Evolutionary conservation across 2,797 vertebrate genomes (phyloP), one percentile per base, ranked within the genome.

Genomic region (Darevskia mixta): DNA sequence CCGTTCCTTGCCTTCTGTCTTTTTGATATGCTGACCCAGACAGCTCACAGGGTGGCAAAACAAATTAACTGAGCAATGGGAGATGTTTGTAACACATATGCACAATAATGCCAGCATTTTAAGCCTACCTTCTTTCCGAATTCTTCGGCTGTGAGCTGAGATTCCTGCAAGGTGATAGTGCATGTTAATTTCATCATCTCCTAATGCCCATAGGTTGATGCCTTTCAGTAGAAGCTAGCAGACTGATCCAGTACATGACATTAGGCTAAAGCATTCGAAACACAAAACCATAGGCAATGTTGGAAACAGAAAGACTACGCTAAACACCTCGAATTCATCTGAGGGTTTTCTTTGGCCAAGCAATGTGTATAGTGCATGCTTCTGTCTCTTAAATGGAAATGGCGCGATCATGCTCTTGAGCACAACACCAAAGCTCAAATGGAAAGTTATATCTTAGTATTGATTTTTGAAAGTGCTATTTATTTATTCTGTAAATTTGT

Each of bases 51-150:
- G 27, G 13, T 82, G 61, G 67, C 66, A 71, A 86, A 91, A 27
- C 13, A 69, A 86, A 75, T 13, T 55, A 78, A 86, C 88, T 41
- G n/a, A 80, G 11, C 38, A 20, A 17, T 81, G 58, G 45, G n/a
- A 79, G 41, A 13, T 25, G 58, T 23, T 25, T 43, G 3, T 82
- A 29, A 43, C 43, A 29, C 11, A 23, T 6, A 77, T 20, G 82
- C 85, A 78, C 8, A 8, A 35, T 25, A 43, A 45, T 20, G 38
- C 10, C 5, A 1, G 79, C 49, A 76, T 88, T 25, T 69, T 85
- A 92, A 83, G 91, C 92, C 2, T 95, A 96, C 96, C 96, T 97
- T 97, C 91, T 96, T 96, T 58, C 89, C 93, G 83, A 96, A 96
- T 87, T 95, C 94, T 73, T 69, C 92, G 83, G 95, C 82, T 82